Conservation (phyloP, 2,888 invertebrate genomes). For the Chaetogeoica ovagalla region DNA sequence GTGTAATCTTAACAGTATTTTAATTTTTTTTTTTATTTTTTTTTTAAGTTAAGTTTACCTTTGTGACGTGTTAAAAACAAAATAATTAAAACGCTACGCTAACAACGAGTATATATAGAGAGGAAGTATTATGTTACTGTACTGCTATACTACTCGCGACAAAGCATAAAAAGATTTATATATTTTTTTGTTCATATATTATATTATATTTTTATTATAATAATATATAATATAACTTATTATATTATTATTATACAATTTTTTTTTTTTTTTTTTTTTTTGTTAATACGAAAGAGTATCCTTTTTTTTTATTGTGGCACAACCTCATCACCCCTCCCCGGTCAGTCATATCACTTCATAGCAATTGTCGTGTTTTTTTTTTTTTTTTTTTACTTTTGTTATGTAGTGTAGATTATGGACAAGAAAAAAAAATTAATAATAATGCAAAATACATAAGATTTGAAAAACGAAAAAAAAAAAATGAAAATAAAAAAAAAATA, state of each 20-base stretch:
- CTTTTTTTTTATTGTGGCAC: constrained; percentile 45
- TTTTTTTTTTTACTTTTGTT: constrained; percentile 49
- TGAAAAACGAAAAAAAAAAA: constrained; percentile 51
- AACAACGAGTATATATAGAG: constrained; percentile 4
- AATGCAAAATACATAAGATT: constrained; percentile 32
- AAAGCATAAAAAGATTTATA: constrained; percentile 34
- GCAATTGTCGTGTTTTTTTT: constrained; percentile 26
- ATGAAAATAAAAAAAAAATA: constrained; percentile 40
- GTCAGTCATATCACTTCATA: constrained; percentile 53
- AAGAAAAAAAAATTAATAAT: constrained; percentile 29
- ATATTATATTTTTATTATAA: constrained; percentile 19
- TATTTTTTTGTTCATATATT: constrained; percentile 44
- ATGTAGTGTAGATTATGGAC: constrained; percentile 52
- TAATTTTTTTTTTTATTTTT: constrained; percentile 41
- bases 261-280: constrained; percentile 25
- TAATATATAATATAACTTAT: constrained; percentile 13
- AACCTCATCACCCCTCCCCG: constrained; percentile 31
- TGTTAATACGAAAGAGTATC: constrained; percentile 3
- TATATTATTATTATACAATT: constrained; percentile 16
- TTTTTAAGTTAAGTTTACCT: constrained; percentile 53
- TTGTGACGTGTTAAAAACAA: constrained; percentile 46
- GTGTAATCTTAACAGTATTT: constrained; percentile 53
- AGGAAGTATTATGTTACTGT: neutral
- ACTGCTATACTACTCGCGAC: constrained; percentile 6
- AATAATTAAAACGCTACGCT: constrained; percentile 34